These are phyloP conservation scores for Lemur catta DNA, from an alignment of 2,797 vertebrate species.

Conservation along the genomic window DNA sequence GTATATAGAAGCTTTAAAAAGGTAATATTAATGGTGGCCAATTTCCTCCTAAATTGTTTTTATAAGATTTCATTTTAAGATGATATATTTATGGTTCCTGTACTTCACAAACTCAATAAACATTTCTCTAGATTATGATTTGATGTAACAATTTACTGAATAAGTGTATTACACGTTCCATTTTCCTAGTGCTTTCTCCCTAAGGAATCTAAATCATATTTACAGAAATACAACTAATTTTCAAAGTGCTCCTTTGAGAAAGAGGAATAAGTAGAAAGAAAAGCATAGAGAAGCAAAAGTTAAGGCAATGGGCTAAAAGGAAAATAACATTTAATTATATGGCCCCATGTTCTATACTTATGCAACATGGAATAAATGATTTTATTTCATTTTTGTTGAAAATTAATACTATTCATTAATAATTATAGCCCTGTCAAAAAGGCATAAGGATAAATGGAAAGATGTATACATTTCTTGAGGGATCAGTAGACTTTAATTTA, in stretches of 20 bases:
- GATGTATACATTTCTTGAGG: not conserved
- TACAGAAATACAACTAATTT: conserved; percentile 59
- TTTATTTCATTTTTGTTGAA: not conserved
- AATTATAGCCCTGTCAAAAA: not conserved
- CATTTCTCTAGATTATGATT: conserved; percentile 47
- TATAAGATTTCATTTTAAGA: conserved; percentile 55
- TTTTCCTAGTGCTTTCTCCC: conserved; percentile 38
- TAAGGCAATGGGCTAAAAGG: not conserved
- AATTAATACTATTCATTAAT: not conserved
- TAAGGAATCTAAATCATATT: conserved; percentile 60
- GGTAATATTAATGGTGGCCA: conserved; percentile 13
- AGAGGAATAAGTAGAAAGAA: not conserved
- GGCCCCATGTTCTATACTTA: not conserved
- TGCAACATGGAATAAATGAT: not conserved
- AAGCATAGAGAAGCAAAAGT: conserved; percentile 25
- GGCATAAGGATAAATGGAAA: not conserved
- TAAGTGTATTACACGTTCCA: conserved; percentile 20
- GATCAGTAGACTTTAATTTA: not conserved
- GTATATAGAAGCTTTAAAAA: not conserved
- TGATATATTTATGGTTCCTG: conserved; percentile 50
- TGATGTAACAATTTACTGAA: conserved; percentile 56
- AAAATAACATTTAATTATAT: not conserved
- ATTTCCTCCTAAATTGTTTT: conserved; percentile 59
- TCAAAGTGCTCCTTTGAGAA: conserved; percentile 50
- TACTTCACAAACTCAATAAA: conserved; percentile 56